Conservation (phyloP, 2,797 vertebrate species). For the Meriones psammophilus region DNA sequence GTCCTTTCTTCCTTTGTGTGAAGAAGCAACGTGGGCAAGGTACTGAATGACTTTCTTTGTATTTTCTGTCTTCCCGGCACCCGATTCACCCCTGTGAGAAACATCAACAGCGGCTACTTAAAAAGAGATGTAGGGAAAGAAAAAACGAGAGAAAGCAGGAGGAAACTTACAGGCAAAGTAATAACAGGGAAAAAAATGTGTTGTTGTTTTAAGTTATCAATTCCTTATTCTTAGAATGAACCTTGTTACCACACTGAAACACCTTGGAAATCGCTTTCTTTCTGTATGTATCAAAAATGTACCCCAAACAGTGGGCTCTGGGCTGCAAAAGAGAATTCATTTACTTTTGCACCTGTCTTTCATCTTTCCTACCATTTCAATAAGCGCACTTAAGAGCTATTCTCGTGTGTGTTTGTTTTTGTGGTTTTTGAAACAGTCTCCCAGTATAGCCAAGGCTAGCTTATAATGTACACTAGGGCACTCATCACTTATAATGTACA, state of each 20-base stretch:
- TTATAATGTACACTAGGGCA: not conserved
- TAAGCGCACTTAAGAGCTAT: not conserved
- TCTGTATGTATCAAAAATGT: not conserved
- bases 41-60: conserved; percentile 99
- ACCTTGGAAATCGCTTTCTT: not conserved
- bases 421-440: not conserved
- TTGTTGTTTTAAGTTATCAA: not conserved
- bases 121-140: conserved; percentile 42
- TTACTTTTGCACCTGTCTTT: not conserved
- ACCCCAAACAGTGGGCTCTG: not conserved
- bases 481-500: no score
- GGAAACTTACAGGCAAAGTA: not conserved
- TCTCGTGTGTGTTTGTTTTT: no score
- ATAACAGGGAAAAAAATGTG: not conserved
- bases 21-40: conserved; percentile 98
- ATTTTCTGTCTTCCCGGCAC: conserved; percentile 99
- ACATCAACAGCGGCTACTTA: conserved; percentile 76
- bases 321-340: not conserved
- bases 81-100: conserved; percentile 96
- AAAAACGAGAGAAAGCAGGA: not conserved
- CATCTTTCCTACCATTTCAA: not conserved
- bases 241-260: not conserved
- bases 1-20: conserved; percentile 99
- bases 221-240: not conserved
- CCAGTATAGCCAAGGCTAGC: not conserved